These are phyloP conservation scores for Parnassius mnemosyne DNA, from an alignment of 2,888 invertebrate genomes.

Conservation along the genomic window DNA sequence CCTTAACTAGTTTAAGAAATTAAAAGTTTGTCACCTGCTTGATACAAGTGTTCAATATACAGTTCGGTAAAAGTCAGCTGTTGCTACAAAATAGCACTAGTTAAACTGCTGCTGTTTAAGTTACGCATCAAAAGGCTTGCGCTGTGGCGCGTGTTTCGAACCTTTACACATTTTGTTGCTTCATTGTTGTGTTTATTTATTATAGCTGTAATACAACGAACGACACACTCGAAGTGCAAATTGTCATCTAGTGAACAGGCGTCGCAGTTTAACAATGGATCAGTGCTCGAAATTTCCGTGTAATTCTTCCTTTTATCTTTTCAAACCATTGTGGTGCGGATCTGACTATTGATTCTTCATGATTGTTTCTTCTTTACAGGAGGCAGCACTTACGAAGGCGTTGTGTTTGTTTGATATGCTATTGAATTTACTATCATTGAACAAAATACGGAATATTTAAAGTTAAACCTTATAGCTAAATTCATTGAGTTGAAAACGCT, in stretches of 20 bases:
- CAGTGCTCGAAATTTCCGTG: constrained; percentile 74
- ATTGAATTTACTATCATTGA: constrained; percentile 39
- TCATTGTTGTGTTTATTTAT: constrained; percentile 72
- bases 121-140: constrained; percentile 48
- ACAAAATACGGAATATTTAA: constrained; percentile 2
- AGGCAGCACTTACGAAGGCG: constrained; percentile 59
- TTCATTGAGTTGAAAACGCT: constrained; percentile 20
- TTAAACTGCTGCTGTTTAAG: constrained; percentile 24
- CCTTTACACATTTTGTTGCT: constrained; percentile 62
- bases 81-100: constrained; percentile 24
- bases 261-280: constrained; percentile 56
- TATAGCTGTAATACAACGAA: constrained; percentile 61
- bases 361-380: constrained; percentile 66
- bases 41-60: constrained; percentile 26
- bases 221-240: constrained; percentile 68
- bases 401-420: constrained; percentile 69
- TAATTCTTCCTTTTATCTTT: constrained; percentile 75
- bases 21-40: constrained; percentile 28
- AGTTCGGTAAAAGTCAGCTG: constrained; percentile 40
- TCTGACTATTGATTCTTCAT: constrained; percentile 71
- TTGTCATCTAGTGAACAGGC: constrained; percentile 67
- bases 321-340: constrained; percentile 64
- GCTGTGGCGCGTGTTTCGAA: constrained; percentile 41
- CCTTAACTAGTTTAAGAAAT: constrained; percentile 28
- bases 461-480: constrained; percentile 11